phyloP scores from a whole-genome alignment of 1,140 invertebrate species.

The Lordiphosa collinella region DNA sequence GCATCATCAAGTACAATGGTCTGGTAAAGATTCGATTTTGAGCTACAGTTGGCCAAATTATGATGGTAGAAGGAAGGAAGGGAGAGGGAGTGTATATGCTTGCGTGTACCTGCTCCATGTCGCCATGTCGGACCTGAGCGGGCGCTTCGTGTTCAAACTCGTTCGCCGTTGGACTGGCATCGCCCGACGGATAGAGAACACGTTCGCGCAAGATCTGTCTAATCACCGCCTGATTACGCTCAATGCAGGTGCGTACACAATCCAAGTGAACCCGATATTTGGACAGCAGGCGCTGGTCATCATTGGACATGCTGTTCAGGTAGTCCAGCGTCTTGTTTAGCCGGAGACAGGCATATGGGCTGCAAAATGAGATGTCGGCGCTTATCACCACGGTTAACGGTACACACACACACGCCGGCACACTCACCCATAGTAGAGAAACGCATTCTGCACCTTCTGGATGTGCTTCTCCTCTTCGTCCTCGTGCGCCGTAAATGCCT shows the following conservation, averaged over 20 bases:
- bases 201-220: slow-evolving; percentile 85
- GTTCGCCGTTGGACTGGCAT: slow-evolving; percentile 6
- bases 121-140: slow-evolving; percentile 71
- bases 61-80: slow-evolving; percentile 8
- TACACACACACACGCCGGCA: neutral
- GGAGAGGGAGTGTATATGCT: neutral
- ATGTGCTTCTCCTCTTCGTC: slow-evolving; percentile 62
- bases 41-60: slow-evolving; percentile 17
- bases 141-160: slow-evolving; percentile 41
- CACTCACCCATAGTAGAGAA: slow-evolving; percentile 62
- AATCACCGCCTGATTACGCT: slow-evolving; percentile 92
- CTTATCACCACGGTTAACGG: neutral
- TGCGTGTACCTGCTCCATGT: slow-evolving; percentile 67
- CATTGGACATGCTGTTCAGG: slow-evolving; percentile 85
- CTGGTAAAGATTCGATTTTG: slow-evolving; percentile 30
- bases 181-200: slow-evolving; percentile 45
- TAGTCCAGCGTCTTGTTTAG: slow-evolving; percentile 88
- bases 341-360: slow-evolving; percentile 83
- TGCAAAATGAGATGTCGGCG: slow-evolving; percentile 55
- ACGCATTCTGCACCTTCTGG: slow-evolving; percentile 62
- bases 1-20: slow-evolving; percentile 55
- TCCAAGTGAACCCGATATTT: slow-evolving; percentile 89
- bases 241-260: slow-evolving; percentile 88
- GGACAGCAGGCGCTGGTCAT: slow-evolving; percentile 88
- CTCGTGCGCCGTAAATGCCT: slow-evolving; percentile 45